Conservation (phyloP, 2,888 invertebrate species). For the Drosophila setosimentum region DNA sequence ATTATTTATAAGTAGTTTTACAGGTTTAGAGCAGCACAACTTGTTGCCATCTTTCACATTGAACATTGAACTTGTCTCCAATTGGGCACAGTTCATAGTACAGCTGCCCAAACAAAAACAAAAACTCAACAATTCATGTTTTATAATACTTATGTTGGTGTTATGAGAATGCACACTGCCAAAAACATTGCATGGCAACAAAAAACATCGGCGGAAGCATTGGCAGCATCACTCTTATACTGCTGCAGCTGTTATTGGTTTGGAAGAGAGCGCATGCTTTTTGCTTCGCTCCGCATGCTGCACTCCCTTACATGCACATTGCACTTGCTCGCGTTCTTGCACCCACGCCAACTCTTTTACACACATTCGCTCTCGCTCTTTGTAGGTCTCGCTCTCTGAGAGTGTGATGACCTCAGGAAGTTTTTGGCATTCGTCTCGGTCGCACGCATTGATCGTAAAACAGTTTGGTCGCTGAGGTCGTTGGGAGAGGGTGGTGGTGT, state of each 20-base stretch:
- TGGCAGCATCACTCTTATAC: constrained; percentile 43
- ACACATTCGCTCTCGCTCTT: constrained; percentile 10
- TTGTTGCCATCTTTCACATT: constrained; percentile 59
- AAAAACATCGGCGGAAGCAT: constrained; percentile 27
- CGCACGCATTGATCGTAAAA: constrained; percentile 26
- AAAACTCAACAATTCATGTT: constrained; percentile 28
- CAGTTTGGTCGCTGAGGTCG: constrained; percentile 3
- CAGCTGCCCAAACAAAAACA: constrained; percentile 5
- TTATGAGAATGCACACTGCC: constrained; percentile 18
- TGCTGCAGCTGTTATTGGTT: constrained; percentile 24
- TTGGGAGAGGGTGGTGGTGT: background rate
- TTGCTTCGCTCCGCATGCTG: constrained; percentile 34
- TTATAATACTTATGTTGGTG: constrained; percentile 30
- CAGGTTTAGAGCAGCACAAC: constrained; percentile 62
- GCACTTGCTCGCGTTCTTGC: constrained; percentile 7
- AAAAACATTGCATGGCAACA: constrained; percentile 55
- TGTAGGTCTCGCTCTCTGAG: constrained; percentile 1
- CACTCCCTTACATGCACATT: constrained; percentile 17
- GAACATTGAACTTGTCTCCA: constrained; percentile 52
- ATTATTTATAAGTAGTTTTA: constrained; percentile 37
- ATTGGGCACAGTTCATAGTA: constrained; percentile 30
- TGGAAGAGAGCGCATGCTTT: constrained; percentile 36
- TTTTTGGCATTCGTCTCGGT: constrained; percentile 31
- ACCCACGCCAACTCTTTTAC: constrained; percentile 24
- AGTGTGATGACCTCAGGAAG: constrained; percentile 42